Evolutionary conservation across 2,113 vertebrate genomes (phyloP).

Genomic region (Xenopus tropicalis): UCB_Xtro_10.0 CM004444.2:36448501-36449000

Average conservation of each 20-base stretch:
- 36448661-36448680: slow-evolving; percentile 31
- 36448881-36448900: background rate
- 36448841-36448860: background rate
- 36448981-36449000: too few relatives aligned
- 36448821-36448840: background rate
- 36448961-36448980: too few relatives aligned
- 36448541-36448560: slow-evolving; percentile 25
- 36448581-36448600: too few relatives aligned
- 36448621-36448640: slow-evolving; percentile 1
- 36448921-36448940: too few relatives aligned
- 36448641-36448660: slow-evolving; percentile 19
- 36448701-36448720: slow-evolving; percentile 15
- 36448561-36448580: slow-evolving; percentile 7
- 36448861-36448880: background rate
- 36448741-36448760: slow-evolving; percentile 22
- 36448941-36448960: too few relatives aligned
- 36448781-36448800: slow-evolving; percentile 22
- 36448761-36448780: background rate
- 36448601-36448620: too few relatives aligned
- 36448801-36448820: background rate
- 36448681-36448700: slow-evolving; percentile 14
- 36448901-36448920: background rate
- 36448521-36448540: slow-evolving; percentile 8
- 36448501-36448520: slow-evolving; percentile 40
- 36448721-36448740: slow-evolving; percentile 18